Conservation (phyloP, 1,140 invertebrate species). For the Tetraneura akinire region DNA sequence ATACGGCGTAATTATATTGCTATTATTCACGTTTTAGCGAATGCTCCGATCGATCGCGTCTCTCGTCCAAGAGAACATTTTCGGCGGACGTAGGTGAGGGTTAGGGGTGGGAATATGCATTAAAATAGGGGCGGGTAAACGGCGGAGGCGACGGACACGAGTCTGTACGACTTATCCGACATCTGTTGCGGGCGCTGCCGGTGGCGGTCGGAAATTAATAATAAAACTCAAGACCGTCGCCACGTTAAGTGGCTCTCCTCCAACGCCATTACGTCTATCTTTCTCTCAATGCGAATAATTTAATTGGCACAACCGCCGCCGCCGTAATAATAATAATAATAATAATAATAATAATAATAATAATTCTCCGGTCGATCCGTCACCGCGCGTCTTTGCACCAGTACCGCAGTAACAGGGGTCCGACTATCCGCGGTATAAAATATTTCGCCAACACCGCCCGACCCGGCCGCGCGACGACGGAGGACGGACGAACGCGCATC, state of each 20-base stretch:
- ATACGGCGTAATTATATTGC: too few species aligned
- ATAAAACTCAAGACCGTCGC: constrained; percentile 43
- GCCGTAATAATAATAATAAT: neutral
- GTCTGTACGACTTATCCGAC: neutral
- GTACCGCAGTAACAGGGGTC: neutral
- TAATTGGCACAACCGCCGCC: constrained; percentile 36
- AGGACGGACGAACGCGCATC: too few species aligned
- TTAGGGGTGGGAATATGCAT: too few species aligned
- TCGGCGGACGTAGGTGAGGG: too few species aligned
- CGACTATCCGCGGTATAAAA: neutral
- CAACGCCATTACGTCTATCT: neutral
- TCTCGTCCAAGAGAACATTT: too few species aligned
- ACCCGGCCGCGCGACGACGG: neutral
- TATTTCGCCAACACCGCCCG: neutral
- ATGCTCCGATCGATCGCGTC: too few species aligned
- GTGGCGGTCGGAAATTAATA: constrained; percentile 45
- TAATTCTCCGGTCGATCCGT: constrained; percentile 25
- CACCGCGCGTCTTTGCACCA: neutral
- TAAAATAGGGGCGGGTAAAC: too few species aligned
- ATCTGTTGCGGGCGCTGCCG: constrained; percentile 35
- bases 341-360: too few species aligned
- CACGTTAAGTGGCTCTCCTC: constrained; percentile 29
- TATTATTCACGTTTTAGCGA: too few species aligned
- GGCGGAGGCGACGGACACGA: neutral
- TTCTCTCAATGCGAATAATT: constrained; percentile 51